These are phyloP conservation scores for Bedellia somnulentella DNA, from an alignment of 2,888 invertebrate genomes.

Conservation along the genomic window DNA sequence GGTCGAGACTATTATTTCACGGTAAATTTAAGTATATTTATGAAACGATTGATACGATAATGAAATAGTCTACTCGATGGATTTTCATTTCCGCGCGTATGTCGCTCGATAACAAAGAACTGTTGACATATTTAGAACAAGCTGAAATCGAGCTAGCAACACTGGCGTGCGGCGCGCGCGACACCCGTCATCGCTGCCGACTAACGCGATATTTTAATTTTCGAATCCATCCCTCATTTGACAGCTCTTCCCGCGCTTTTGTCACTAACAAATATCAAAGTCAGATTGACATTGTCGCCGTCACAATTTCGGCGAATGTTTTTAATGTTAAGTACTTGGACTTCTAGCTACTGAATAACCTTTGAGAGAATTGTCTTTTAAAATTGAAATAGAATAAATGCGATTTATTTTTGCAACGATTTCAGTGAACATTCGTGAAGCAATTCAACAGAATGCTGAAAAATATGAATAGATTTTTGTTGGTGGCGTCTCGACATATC, in stretches of 20 bases:
- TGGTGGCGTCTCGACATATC: constrained; percentile 11
- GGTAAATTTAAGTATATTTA: too few species aligned
- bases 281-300: constrained; percentile 38
- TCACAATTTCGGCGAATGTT: too few species aligned
- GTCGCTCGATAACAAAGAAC: constrained; percentile 55
- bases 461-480: constrained; percentile 44
- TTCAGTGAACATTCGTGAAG: too few species aligned
- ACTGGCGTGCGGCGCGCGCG: constrained; percentile 25
- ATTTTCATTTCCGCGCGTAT: constrained; percentile 56
- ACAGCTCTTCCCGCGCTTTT: constrained; percentile 33
- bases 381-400: too few species aligned
- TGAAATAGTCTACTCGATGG: constrained; percentile 42
- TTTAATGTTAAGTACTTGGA: too few species aligned
- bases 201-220: constrained; percentile 55
- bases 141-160: constrained; percentile 46
- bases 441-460: constrained; percentile 19
- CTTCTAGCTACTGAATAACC: too few species aligned
- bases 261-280: constrained; percentile 32
- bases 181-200: constrained; percentile 42
- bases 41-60: too few species aligned
- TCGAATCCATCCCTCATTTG: constrained; percentile 45
- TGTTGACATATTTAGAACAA: constrained; percentile 61
- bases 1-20: too few species aligned
- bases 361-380: too few species aligned
- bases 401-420: too few species aligned